These are phyloP conservation scores for Colletes collaris DNA, from an alignment of 2,888 invertebrate genomes.

Conservation along the genomic window DNA sequence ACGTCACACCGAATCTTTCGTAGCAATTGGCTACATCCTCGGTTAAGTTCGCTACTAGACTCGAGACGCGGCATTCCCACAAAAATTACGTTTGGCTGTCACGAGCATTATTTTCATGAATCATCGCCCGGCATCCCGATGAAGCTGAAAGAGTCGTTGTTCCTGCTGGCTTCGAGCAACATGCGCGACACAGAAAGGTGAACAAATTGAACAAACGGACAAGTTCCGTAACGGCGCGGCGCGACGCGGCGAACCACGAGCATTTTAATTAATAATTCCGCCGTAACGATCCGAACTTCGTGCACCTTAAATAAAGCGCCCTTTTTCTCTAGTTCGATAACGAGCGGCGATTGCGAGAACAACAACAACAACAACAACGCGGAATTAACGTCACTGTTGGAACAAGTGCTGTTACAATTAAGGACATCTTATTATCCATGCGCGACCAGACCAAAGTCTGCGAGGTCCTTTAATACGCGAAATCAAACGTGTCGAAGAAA, in stretches of 20 bases:
- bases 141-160: slow-evolving; percentile 63
- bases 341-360: slow-evolving; percentile 6
- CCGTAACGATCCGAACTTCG: slow-evolving; percentile 1
- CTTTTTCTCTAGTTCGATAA: slow-evolving; percentile 23
- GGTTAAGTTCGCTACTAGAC: slow-evolving; percentile 48
- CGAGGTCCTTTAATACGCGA: slow-evolving; percentile 23
- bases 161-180: slow-evolving; percentile 58
- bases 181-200: slow-evolving; percentile 25
- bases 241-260: slow-evolving; percentile 20
- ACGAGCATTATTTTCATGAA: slow-evolving; percentile 54
- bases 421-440: slow-evolving; percentile 10
- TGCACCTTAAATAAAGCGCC: slow-evolving; percentile 14
- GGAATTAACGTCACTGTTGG: slow-evolving; percentile 46
- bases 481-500: slow-evolving; percentile 20
- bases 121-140: slow-evolving; percentile 47
- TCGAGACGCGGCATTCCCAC: slow-evolving; percentile 60
- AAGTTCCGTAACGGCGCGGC: slow-evolving; percentile 20
- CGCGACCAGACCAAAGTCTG: neutral
- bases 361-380: slow-evolving; percentile 23
- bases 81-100: slow-evolving; percentile 61
- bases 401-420: slow-evolving; percentile 56
- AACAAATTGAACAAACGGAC: slow-evolving; percentile 3
- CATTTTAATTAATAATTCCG: slow-evolving; percentile 37
- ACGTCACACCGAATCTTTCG: slow-evolving; percentile 69
- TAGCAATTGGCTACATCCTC: slow-evolving; percentile 62